Evolutionary conservation across 2,113 vertebrate genomes (phyloP).

Genomic region (Gnathonemus longibarbis): DNA sequence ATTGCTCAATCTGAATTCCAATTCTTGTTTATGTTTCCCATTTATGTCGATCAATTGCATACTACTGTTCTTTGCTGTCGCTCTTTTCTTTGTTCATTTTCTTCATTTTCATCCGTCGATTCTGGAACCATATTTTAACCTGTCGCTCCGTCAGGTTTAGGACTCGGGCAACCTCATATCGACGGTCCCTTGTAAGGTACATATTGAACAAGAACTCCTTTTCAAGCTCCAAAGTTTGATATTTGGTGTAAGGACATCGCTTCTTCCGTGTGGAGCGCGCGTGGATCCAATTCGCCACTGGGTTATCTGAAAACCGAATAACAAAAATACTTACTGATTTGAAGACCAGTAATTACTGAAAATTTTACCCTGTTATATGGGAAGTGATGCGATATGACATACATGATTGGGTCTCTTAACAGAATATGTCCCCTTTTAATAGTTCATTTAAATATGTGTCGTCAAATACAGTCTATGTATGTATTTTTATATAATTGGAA

Average conservation of each 20-base stretch:
- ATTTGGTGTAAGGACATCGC: conserved; percentile 76
- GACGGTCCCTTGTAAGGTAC: conserved; percentile 81
- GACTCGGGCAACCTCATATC: conserved; percentile 76
- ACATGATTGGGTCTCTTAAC: not conserved
- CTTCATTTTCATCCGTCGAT: conserved; percentile 85
- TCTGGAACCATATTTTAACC: conserved; percentile 87
- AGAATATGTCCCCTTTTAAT: not conserved
- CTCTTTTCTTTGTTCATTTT: conserved; percentile 80
- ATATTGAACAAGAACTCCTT: conserved; percentile 86
- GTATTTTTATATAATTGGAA: conserved; percentile 11
- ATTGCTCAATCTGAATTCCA: not conserved
- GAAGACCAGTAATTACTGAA: not conserved
- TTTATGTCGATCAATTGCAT: not conserved
- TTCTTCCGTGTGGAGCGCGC: conserved; percentile 78
- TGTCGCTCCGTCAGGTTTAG: conserved; percentile 78
- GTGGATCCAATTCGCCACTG: conserved; percentile 77
- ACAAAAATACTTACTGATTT: conserved; percentile 23
- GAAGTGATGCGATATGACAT: not conserved
- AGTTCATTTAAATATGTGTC: not conserved
- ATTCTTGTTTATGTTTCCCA: not conserved
- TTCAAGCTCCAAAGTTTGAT: conserved; percentile 80
- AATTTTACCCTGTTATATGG: not conserved
- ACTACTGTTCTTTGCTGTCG: conserved; percentile 66
- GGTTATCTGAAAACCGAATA: conserved; percentile 66
- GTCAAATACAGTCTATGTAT: not conserved